Base-by-base conservation (phyloP, 1,140 invertebrate species). In the Leptinotarsa undecemlineata region DNA sequence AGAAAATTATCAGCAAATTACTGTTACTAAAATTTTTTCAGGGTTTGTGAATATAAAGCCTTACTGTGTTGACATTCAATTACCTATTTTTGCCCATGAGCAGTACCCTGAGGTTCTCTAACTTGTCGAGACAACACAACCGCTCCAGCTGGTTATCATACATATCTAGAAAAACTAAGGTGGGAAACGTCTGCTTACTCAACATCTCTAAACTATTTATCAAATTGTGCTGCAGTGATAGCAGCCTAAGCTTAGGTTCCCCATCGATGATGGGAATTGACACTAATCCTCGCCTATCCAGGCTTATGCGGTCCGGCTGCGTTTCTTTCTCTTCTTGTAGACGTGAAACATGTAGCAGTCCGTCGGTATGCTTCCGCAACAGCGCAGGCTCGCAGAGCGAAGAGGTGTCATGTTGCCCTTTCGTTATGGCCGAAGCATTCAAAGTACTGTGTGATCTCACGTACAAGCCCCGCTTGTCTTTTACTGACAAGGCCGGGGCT, bases 91-190 rank as follows among this genome's bases (percentile, higher is more conserved):
- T 97, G 8, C 96, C 96, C 81, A 97, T 89, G 74, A 97, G 88
- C 64, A 97, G 87, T 5, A 97, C 95, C 79, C 95, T 86, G 13
- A 97, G 87, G 82, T 92, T 93, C 64, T 90, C 90, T 8, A 97
- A 87, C 64, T 89, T 87, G 76, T 92, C 90, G 48, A 97, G 86
- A 74, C 90, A 92, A 61, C 89, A 90, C 67, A 98, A 93, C 81
- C 91, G 91, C 74, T 96, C 95, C 57, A 98, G 91, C 85, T 96
- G 94, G 86, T 98, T 98, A 85, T 97, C 94, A 85, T 97, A 98
- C 4, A 98, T 86, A 85, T 98, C 96, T 63, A 98, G 89, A 82
- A 97, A 97, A 33, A 98, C 95, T 61, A 97, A 85, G 84, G 93
- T 90, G 47, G 90, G 90, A 71, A 96, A 88, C 74, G 89, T 89